These are phyloP conservation scores for Mungos mungo DNA, from an alignment of 2,113 vertebrate species.

Conservation along the genomic window DNA sequence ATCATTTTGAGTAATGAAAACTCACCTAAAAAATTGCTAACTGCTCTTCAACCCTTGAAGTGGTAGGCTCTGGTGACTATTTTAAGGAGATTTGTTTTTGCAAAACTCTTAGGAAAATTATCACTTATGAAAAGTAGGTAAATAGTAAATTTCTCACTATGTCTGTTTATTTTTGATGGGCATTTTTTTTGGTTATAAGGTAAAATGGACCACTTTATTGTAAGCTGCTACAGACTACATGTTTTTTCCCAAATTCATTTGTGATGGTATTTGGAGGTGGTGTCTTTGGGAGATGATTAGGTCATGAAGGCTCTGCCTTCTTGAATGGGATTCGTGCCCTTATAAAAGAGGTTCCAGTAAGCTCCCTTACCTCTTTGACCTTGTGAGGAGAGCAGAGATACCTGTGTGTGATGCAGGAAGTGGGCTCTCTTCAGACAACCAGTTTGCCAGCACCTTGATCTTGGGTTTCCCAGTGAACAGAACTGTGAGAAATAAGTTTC, in stretches of 20 bases:
- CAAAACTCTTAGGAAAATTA: constrained; percentile 10
- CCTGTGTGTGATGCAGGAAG: background rate
- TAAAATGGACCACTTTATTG: background rate
- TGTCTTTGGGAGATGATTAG: background rate
- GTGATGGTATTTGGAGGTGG: background rate
- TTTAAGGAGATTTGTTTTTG: constrained; percentile 20
- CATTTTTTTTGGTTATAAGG: constrained; percentile 1
- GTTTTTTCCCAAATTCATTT: background rate
- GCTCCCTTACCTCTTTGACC: background rate
- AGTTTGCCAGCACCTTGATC: background rate
- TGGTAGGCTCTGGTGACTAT: background rate
- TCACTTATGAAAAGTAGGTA: background rate
- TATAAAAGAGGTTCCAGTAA: background rate
- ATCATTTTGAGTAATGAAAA: constrained; percentile 17
- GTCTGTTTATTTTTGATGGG: constrained; percentile 20
- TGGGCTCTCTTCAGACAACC: background rate
- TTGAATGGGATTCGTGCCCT: background rate
- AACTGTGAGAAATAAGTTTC: background rate
- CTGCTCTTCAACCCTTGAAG: background rate
- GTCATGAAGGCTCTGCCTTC: background rate
- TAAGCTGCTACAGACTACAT: background rate
- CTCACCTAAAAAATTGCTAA: background rate
- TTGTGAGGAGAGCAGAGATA: background rate
- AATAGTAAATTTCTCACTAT: background rate
- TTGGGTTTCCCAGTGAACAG: background rate